phyloP scores from a whole-genome alignment of 2,113 vertebrate genomes.

The Phoxinus phoxinus region DNA sequence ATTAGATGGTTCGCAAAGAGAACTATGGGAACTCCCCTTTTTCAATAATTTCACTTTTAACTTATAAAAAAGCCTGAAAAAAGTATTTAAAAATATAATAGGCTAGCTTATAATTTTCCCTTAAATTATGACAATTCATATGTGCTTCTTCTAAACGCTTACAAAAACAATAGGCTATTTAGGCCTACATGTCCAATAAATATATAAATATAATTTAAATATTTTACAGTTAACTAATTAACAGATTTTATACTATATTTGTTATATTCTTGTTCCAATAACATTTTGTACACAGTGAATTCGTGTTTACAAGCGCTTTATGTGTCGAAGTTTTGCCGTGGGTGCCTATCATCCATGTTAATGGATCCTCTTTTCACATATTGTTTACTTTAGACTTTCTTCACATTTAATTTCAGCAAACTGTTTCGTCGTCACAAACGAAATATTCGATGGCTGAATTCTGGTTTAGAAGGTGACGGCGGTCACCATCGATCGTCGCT shows the following conservation, averaged over 20 bases:
- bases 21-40: not conserved
- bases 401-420: not conserved
- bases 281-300: not conserved
- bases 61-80: no score
- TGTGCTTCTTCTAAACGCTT: no score
- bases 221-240: no score
- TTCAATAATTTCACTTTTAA: not conserved
- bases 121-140: no score
- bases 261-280: no score
- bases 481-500: conserved; percentile 48
- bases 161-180: no score
- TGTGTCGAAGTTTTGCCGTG: not conserved
- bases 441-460: not conserved
- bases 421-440: not conserved
- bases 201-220: no score
- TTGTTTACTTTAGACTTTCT: not conserved
- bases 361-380: not conserved
- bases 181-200: no score
- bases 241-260: no score
- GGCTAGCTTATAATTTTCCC: no score
- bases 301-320: not conserved
- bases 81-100: no score
- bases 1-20: not conserved
- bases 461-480: conserved; percentile 3
- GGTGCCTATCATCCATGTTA: not conserved